Base-by-base conservation (phyloP, 2,797 vertebrate genomes). In the Argya squamiceps region DNA sequence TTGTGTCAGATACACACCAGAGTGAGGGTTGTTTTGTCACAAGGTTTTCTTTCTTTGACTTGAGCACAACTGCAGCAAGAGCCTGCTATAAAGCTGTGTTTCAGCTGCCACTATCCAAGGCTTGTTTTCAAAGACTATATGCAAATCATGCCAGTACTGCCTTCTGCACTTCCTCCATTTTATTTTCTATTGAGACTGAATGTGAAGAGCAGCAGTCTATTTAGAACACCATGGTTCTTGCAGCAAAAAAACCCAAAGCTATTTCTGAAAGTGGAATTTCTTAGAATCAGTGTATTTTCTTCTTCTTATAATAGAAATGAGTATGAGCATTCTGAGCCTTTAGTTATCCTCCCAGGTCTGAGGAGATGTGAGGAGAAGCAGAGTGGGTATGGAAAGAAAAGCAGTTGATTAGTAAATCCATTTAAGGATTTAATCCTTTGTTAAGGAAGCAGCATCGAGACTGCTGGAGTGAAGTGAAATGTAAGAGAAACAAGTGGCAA, bases 131-230 rank as follows among this genome's bases (percentile, higher is more conserved):
- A 85, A 85, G 58, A 56, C 73, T 75, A 2, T 27, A 91, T 75
- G 89, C 73, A 95, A 95, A 92, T 92, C 32, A 22, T 49, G 55
- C 50, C 64, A 88, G 58, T 52, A 69, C 87, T 85, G 84, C 76
- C 62, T 95, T 91, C 82, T 94, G 84, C 75, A 75, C 55, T 75
- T 88, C 71, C 92, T 94, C 90, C 84, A 88, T 96, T 92, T 94
- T 92, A 89, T 85, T 91, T 92, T 77, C 79, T 85, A 20, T 81
- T 78, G 76, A 88, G 69, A 53, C n/a, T 82, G 84, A 91, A 60
- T 14, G 53, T 67, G 92, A 93, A 93, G 93, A 94, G 74, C 85
- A 88, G 62, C 83, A 92, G 44, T 17, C 52, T 87, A 39, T 93
- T 96, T 87, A 82, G 53, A 91, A 65, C 63, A 87, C 43, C 19